Evolutionary conservation across 2,888 invertebrate genomes (phyloP), one percentile per base, ranked within the genome.

Genomic region (Myopa tessellatipennis): DNA sequence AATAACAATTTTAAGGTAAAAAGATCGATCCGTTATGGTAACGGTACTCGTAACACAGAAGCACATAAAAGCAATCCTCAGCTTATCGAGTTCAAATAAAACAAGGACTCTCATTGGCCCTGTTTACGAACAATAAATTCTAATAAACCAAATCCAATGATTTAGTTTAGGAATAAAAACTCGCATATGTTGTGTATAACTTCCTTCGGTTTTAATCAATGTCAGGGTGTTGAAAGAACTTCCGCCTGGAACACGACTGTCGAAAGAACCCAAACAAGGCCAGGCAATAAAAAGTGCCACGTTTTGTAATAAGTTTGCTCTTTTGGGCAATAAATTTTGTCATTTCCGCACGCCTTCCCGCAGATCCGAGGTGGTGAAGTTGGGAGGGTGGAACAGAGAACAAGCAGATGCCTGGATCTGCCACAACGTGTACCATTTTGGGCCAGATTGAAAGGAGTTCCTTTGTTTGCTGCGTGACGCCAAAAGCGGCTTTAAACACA

Each of bases 381-480:
- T 26, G 34, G 40, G 61, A 58, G 72, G 26, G 10, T 40, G 61
- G 38, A 61, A 45, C n/a, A 61, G 65, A 16, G 58, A 60, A 26
- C 55, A n/a, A n/a, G 16, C 3, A 34, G 7, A 34, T 67, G 74
- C 6, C 26, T 16, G 40, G 16, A 75, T 38, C 26, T 40, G 52
- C 58, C 60, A 38, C 55, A 75, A 75, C 55, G 50, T 63, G 45
- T 73, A 50, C 45, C 45, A 45, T 73, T 73, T 40, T 61, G 45
- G 16, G 26, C 63, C 50, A 50, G 74, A 74, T 74, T 74, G 50
- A n/a, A 74, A 74, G 74, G 52, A 63, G 52, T 74, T 63, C 50
- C n/a, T 38, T 7, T 67, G 36, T 18, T 69, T 52, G 69, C 34
- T 69, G 18, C 50, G 26, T 50, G 4, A 4, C 55, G 45, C 36